Evolutionary conservation across 1,140 invertebrate genomes (phyloP).

Genomic region (Oreohelix idahoensis): DNA sequence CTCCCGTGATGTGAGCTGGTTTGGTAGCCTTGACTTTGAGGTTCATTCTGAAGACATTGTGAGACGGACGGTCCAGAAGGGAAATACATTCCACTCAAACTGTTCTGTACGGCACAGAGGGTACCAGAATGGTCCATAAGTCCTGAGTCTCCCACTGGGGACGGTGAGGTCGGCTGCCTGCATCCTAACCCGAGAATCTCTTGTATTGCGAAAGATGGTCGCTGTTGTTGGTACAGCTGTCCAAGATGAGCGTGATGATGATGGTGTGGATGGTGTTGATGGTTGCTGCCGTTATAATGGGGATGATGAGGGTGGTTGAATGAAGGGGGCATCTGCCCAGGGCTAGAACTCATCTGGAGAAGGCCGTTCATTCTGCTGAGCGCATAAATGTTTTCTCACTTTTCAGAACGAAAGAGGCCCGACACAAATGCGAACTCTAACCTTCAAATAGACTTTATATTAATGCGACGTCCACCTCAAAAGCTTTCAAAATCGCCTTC

Average conservation of each 20-base stretch:
- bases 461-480: too few species aligned
- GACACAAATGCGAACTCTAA: too few species aligned
- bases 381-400: too few species aligned
- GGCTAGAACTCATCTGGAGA: constrained; percentile 32
- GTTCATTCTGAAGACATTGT: constrained; percentile 28
- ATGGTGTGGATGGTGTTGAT: constrained; percentile 17
- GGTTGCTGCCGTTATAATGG: constrained; percentile 33
- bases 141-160: constrained; percentile 14
- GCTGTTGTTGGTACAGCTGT: constrained; percentile 34
- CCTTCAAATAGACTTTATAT: too few species aligned
- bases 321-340: constrained; percentile 26
- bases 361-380: constrained; percentile 29
- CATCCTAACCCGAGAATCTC: constrained; percentile 37
- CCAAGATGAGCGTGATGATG: constrained; percentile 13
- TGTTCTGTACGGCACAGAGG: constrained; percentile 7
- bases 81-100: constrained; percentile 32
- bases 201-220: constrained; percentile 40
- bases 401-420: too few species aligned
- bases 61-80: background rate
- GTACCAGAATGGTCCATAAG: constrained; percentile 16
- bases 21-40: constrained; percentile 22
- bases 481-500: too few species aligned
- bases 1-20: constrained; percentile 4
- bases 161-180: constrained; percentile 19
- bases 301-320: constrained; percentile 31